These are phyloP conservation scores for Tricholauxania praeusta DNA, from an alignment of 2,888 invertebrate genomes.

Conservation along the genomic window DNA sequence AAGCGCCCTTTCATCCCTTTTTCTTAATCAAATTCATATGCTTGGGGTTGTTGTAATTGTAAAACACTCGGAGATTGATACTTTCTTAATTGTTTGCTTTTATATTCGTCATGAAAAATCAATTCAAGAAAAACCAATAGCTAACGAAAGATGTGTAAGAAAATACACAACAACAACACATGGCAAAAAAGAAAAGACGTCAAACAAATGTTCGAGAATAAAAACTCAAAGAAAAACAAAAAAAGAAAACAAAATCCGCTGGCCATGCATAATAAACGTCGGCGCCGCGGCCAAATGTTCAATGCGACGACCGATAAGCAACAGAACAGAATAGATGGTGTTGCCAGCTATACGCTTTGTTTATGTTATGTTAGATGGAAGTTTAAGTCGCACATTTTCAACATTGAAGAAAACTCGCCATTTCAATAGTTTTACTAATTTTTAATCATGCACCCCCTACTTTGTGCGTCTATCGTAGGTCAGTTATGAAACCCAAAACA, in stretches of 20 bases:
- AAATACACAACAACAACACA: conserved; percentile 31
- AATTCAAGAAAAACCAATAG: not conserved
- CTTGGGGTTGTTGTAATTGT: conserved; percentile 1
- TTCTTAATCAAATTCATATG: conserved; percentile 7
- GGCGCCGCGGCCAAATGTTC: conserved; percentile 32
- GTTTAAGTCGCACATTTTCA: no score
- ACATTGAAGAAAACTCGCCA: no score
- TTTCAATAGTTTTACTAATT: no score
- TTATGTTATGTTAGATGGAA: no score
- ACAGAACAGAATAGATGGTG: conserved; percentile 19
- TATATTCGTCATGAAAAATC: no score
- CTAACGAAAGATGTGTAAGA: not conserved
- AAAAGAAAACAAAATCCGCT: conserved; percentile 19
- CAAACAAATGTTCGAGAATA: conserved; percentile 40
- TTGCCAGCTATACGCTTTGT: conserved; percentile 24
- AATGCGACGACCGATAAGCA: conserved; percentile 39
- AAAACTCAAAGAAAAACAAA: conserved; percentile 31
- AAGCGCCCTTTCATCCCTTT: not conserved
- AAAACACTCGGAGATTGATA: not conserved
- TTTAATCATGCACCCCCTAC: no score
- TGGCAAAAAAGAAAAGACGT: not conserved
- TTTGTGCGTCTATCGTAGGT: no score
- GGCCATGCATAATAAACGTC: conserved; percentile 33
- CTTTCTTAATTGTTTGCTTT: not conserved
- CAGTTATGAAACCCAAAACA: no score